Conservation (phyloP, 2,797 vertebrate species). For the Holocentrus rufus region DNA sequence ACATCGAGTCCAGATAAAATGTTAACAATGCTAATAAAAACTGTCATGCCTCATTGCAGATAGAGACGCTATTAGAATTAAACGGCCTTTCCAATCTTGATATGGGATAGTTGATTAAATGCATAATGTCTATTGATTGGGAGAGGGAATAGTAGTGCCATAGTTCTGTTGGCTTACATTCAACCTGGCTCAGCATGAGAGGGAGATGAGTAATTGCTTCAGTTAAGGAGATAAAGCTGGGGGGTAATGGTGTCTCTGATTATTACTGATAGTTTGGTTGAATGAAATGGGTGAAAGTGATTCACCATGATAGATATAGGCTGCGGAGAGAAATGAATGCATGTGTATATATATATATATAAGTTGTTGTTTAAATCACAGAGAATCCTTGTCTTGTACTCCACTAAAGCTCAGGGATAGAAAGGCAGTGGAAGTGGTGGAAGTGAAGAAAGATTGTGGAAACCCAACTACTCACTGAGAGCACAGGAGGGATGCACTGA, state of each 20-base stretch:
- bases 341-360: background rate
- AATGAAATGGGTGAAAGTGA: constrained; percentile 20
- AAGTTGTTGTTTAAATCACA: constrained; percentile 8
- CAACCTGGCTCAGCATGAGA: constrained; percentile 25
- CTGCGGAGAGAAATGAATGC: constrained; percentile 14
- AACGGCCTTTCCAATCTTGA: constrained; percentile 26
- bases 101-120: constrained; percentile 46
- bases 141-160: constrained; percentile 24
- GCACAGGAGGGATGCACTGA: constrained; percentile 10
- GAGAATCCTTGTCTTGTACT: background rate
- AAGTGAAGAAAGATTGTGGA: constrained; percentile 23
- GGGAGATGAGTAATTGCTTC: constrained; percentile 68
- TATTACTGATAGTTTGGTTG: constrained; percentile 61
- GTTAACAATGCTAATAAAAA: constrained; percentile 43
- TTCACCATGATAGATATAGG: constrained; percentile 38
- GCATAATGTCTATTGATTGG: constrained; percentile 60
- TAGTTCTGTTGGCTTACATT: constrained; percentile 32
- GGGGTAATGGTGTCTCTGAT: constrained; percentile 63
- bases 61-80: constrained; percentile 38
- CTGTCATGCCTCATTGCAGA: constrained; percentile 27
- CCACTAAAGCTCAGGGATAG: background rate
- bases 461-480: background rate
- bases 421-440: background rate
- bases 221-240: constrained; percentile 65
- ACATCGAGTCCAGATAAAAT: constrained; percentile 40